Conservation (phyloP, 2,888 invertebrate species). For the Mallateleia sp. region DNA sequence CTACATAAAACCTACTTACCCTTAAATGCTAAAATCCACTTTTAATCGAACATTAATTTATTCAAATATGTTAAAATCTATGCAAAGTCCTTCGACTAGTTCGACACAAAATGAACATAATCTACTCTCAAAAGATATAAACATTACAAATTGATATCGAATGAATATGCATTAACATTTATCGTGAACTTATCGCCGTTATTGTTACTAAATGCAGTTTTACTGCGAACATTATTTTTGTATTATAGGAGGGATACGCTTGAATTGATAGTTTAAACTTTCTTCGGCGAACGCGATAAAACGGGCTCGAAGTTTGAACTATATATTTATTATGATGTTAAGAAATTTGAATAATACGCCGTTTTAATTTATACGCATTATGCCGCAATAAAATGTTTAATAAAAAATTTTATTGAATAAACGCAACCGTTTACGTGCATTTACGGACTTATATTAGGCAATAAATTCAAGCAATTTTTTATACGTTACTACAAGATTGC, state of each 20-base stretch:
- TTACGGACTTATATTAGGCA: constrained; percentile 27
- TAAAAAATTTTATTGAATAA: constrained; percentile 42
- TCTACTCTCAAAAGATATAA: constrained; percentile 19
- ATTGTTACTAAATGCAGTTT: constrained; percentile 66
- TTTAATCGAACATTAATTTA: neutral
- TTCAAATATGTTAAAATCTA: constrained; percentile 7
- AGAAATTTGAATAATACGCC: constrained; percentile 59
- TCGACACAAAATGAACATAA: constrained; percentile 3
- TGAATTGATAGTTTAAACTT: constrained; percentile 63
- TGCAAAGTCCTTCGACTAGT: neutral
- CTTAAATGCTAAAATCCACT: neutral
- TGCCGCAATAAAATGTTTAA: constrained; percentile 44
- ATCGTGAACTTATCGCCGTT: constrained; percentile 52
- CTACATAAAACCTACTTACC: neutral
- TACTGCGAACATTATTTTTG: constrained; percentile 59
- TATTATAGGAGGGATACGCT: constrained; percentile 42
- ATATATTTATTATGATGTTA: constrained; percentile 64
- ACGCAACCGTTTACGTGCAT: constrained; percentile 27
- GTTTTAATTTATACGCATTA: constrained; percentile 58
- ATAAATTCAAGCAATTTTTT: constrained; percentile 33
- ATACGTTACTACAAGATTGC: neutral
- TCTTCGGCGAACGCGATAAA: constrained; percentile 52
- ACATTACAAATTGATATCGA: constrained; percentile 44
- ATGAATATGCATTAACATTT: constrained; percentile 56
- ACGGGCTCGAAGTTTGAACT: constrained; percentile 47